Evolutionary conservation across 2,113 vertebrate species (phyloP).

Genomic region (Polypterus senegalus): DNA sequence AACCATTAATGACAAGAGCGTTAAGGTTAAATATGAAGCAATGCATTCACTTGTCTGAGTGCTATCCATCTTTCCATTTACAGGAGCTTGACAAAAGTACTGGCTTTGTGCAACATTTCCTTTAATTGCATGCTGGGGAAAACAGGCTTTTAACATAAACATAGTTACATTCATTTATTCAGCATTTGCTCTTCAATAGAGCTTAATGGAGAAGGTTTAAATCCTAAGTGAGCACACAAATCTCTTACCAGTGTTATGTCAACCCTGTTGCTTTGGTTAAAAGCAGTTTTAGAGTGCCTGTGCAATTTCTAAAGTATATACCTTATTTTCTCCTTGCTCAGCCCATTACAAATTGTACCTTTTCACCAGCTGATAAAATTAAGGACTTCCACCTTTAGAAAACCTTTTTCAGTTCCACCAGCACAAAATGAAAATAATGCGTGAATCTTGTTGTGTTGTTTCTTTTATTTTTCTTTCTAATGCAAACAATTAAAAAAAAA

Average conservation of each 20-base stretch:
- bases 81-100: slow-evolving; percentile 93
- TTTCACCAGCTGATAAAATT: slow-evolving; percentile 28
- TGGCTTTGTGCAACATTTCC: slow-evolving; percentile 82
- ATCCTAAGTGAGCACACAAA: slow-evolving; percentile 68
- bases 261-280: slow-evolving; percentile 50
- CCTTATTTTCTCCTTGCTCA: slow-evolving; percentile 44
- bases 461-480: slow-evolving; percentile 14
- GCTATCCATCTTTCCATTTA: slow-evolving; percentile 97
- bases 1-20: slow-evolving; percentile 86
- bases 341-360: slow-evolving; percentile 35
- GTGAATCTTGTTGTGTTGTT: slow-evolving; percentile 18
- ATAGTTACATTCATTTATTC: slow-evolving; percentile 79
- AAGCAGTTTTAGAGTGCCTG: slow-evolving; percentile 44
- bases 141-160: slow-evolving; percentile 97
- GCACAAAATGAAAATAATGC: slow-evolving; percentile 13
- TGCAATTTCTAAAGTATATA: slow-evolving; percentile 44
- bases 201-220: slow-evolving; percentile 79
- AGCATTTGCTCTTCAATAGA: slow-evolving; percentile 78
- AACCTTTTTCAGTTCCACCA: slow-evolving; percentile 1
- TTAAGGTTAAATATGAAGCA: slow-evolving; percentile 85
- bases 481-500: background rate
- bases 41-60: slow-evolving; percentile 76
- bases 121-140: slow-evolving; percentile 84
- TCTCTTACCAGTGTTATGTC: slow-evolving; percentile 59
- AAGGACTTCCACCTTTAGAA: slow-evolving; percentile 18